A percentile compares a stretch with the other conserved stretches of the same genome.
Evolutionary conservation across 2,888 invertebrate genomes (phyloP).

Genomic region (Drosophila gaucha): DNA sequence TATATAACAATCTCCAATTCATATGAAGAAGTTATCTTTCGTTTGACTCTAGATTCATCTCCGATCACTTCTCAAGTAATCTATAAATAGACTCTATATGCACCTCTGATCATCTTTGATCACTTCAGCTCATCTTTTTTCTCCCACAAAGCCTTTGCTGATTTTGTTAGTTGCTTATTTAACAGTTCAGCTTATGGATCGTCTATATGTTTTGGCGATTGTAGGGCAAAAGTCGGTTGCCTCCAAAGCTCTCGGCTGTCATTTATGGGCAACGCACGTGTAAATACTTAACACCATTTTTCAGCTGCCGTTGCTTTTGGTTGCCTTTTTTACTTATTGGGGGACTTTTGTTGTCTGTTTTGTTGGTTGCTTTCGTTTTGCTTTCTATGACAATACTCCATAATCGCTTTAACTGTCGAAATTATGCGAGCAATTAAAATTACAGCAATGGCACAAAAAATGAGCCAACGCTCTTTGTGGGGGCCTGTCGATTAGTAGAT

Average conservation of each 20-base stretch:
- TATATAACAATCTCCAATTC: no score
- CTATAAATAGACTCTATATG: not conserved
- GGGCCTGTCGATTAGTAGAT: conserved; percentile 21
- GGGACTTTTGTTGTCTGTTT: not conserved
- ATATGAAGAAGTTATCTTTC: no score
- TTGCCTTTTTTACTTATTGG: conserved; percentile 11
- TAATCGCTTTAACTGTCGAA: conserved; percentile 69
- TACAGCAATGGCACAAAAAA: conserved; percentile 30
- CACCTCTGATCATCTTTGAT: not conserved
- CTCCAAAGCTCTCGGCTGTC: conserved; percentile 33
- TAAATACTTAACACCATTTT: conserved; percentile 77
- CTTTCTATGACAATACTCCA: conserved; percentile 66
- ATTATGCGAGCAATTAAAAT: conserved; percentile 71
- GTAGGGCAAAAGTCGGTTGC: conserved; percentile 33
- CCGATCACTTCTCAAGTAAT: not conserved
- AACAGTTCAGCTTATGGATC: conserved; percentile 1
- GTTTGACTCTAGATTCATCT: not conserved
- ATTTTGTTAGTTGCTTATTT: not conserved
- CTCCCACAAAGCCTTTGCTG: not conserved
- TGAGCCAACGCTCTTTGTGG: conserved; percentile 13
- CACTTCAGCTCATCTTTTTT: not conserved
- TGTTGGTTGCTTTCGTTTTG: conserved; percentile 59
- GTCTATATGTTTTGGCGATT: not conserved
- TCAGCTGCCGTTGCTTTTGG: conserved; percentile 45
- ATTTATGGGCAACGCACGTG: conserved; percentile 70